Evolutionary conservation across 1,140 invertebrate species (phyloP).

Genomic region (Potamilus streckersoni): DNA sequence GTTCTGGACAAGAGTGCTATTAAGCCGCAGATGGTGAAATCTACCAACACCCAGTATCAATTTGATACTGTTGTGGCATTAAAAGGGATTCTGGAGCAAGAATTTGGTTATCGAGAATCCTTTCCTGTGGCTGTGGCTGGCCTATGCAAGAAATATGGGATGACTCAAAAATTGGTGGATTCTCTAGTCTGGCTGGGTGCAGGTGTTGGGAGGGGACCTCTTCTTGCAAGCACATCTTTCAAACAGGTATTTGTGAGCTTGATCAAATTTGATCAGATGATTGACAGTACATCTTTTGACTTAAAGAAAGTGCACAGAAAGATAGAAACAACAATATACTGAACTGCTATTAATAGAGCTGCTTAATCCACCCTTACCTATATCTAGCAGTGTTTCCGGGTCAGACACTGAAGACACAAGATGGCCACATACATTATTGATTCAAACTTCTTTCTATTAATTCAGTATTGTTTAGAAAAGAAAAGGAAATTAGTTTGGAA

Average conservation of each 20-base stretch:
- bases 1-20: constrained; percentile 29
- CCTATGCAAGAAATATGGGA: constrained; percentile 34
- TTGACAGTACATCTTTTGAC: background rate
- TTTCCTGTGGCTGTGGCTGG: constrained; percentile 42
- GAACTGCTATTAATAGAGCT: background rate
- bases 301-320: background rate
- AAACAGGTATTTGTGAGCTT: constrained; percentile 36
- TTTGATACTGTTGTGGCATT: constrained; percentile 44
- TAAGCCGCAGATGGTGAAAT: constrained; percentile 26
- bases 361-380: background rate
- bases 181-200: constrained; percentile 51
- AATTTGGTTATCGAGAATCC: constrained; percentile 60
- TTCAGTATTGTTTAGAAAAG: no score
- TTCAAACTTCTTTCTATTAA: no score
- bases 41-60: constrained; percentile 50
- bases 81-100: constrained; percentile 55
- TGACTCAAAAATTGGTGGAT: constrained; percentile 11
- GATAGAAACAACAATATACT: background rate
- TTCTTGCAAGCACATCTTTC: constrained; percentile 51
- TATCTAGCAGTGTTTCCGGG: background rate
- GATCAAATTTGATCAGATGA: background rate
- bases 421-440: background rate
- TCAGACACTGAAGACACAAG: background rate
- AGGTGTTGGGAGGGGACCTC: constrained; percentile 49
- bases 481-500: no score